Evolutionary conservation across 2,888 invertebrate genomes (phyloP).

Genomic region (Caenorhabditis sp.): DNA sequence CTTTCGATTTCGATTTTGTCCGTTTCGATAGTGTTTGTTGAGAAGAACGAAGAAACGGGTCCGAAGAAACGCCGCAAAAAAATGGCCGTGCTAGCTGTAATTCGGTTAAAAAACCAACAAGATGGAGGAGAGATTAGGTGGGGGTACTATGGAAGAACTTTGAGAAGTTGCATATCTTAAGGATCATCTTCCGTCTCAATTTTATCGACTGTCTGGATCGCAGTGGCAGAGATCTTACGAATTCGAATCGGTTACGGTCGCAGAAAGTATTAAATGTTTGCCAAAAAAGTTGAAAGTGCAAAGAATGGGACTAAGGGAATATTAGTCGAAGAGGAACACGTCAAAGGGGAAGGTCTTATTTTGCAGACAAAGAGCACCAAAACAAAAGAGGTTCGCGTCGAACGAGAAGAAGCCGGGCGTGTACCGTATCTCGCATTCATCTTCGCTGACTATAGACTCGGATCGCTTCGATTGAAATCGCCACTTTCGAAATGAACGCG

Average conservation of each 20-base stretch:
- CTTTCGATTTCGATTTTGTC: constrained; percentile 3
- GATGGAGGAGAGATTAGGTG: background rate
- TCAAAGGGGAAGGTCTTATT: background rate
- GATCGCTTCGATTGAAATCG: background rate
- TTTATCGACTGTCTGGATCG: constrained; percentile 37
- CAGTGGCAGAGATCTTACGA: background rate
- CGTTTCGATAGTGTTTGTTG: constrained; percentile 9
- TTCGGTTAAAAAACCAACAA: background rate
- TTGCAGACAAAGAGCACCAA: background rate
- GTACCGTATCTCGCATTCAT: background rate
- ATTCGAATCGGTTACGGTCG: background rate
- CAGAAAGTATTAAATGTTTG: background rate
- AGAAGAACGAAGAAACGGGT: constrained; percentile 11
- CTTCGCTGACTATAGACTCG: constrained; percentile 22
- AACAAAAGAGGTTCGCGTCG: background rate
- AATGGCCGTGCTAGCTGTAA: background rate
- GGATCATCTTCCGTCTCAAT: constrained; percentile 18
- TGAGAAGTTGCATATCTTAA: constrained; percentile 12
- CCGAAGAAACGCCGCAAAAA: too few relatives aligned
- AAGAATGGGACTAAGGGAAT: constrained; percentile 1
- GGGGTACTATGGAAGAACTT: background rate
- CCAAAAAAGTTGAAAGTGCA: constrained; percentile 10
- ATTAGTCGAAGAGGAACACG: constrained; percentile 2
- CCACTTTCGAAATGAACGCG: background rate
- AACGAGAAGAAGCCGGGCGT: background rate